phyloP scores from a whole-genome alignment of 2,888 invertebrate species.

The Hirtodrosophila cameraria region DNA sequence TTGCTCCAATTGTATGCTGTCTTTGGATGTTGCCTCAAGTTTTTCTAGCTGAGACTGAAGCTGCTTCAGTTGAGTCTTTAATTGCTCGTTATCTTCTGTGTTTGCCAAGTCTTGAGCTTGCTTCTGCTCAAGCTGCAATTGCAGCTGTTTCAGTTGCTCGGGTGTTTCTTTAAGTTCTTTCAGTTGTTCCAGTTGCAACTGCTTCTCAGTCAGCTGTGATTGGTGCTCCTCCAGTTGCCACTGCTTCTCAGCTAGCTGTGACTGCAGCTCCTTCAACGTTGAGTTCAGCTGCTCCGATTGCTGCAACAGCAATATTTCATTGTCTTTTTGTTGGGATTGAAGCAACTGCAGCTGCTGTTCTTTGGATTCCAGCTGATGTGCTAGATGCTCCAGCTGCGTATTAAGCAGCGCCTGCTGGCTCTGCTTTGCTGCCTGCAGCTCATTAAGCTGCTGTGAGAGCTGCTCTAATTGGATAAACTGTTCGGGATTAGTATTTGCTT shows the following conservation, averaged over 20 bases:
- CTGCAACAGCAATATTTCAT: too few species aligned
- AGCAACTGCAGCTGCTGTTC: slow-evolving; percentile 63
- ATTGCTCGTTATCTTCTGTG: background rate
- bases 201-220: slow-evolving; percentile 7
- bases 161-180: background rate
- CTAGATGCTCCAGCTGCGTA: slow-evolving; percentile 51
- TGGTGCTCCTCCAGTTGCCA: slow-evolving; percentile 63
- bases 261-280: slow-evolving; percentile 49
- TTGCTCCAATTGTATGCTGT: slow-evolving; percentile 5
- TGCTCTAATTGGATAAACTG: background rate
- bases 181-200: slow-evolving; percentile 22
- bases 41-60: slow-evolving; percentile 8
- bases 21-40: slow-evolving; percentile 3
- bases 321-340: slow-evolving; percentile 52
- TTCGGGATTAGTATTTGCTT: background rate
- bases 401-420: slow-evolving; percentile 77
- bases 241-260: slow-evolving; percentile 28
- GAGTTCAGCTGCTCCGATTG: slow-evolving; percentile 50
- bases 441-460: background rate
- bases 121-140: slow-evolving; percentile 33
- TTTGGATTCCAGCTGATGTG: slow-evolving; percentile 68
- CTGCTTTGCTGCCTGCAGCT: slow-evolving; percentile 83
- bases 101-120: too few species aligned
- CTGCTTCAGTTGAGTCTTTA: slow-evolving; percentile 5
- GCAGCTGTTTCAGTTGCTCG: slow-evolving; percentile 39